Conservation (phyloP, 1,140 invertebrate genomes). For the Ooceraea biroi region DNA sequence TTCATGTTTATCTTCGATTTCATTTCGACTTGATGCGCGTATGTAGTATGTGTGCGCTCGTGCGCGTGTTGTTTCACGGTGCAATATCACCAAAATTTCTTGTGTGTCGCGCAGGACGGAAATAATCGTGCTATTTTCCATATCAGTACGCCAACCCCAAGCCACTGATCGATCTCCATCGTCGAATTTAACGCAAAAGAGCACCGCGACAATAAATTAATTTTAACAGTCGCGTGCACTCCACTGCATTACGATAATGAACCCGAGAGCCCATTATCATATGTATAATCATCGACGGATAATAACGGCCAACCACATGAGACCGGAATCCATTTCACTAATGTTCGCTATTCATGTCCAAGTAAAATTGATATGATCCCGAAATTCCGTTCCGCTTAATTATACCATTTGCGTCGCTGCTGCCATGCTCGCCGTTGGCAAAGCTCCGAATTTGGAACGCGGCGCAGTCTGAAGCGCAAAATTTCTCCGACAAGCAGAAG, state of each 20-base stretch:
- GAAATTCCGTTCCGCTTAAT: constrained; percentile 22
- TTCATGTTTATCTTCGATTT: constrained; percentile 47
- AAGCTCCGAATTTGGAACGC: background rate
- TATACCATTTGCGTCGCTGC: background rate
- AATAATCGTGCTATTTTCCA: constrained; percentile 16
- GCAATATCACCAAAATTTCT: no score
- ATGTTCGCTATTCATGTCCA: constrained; percentile 39
- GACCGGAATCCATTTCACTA: constrained; percentile 41
- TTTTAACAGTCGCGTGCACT: constrained; percentile 39
- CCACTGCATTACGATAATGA: constrained; percentile 24
- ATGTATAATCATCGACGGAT: constrained; percentile 13
- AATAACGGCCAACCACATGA: constrained; percentile 23
- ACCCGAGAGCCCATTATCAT: constrained; percentile 21
- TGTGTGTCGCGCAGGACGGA: no score
- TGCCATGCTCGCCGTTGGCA: constrained; percentile 16
- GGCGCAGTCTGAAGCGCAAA: background rate
- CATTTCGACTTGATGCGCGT: background rate
- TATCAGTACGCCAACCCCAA: background rate
- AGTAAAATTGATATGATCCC: constrained; percentile 37
- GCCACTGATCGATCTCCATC: background rate
- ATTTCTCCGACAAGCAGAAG: no score
- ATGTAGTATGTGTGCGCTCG: no score
- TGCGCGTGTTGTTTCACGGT: no score
- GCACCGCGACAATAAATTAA: constrained; percentile 31
- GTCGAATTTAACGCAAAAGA: constrained; percentile 3